Conservation (phyloP, 2,797 vertebrate genomes). For the Xyrichtys novacula region DNA sequence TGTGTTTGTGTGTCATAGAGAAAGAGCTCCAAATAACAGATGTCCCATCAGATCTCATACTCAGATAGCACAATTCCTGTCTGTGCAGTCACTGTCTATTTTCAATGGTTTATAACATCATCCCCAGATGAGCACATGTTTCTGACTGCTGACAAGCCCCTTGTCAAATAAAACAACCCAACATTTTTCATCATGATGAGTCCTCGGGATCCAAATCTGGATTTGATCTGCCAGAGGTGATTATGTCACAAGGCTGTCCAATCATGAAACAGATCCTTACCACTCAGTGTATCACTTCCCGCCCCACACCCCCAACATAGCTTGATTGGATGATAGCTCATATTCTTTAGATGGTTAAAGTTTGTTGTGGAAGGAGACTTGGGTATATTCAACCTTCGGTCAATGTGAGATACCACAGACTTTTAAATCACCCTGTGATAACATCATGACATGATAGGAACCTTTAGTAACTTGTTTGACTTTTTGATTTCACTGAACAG, state of each 20-base stretch:
- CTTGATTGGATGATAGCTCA: slow-evolving; percentile 54
- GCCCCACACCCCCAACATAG: slow-evolving; percentile 12
- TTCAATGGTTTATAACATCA: slow-evolving; percentile 45
- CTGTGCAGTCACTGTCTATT: slow-evolving; percentile 40
- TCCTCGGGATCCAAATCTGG: slow-evolving; percentile 57
- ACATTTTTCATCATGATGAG: slow-evolving; percentile 56
- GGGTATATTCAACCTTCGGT: slow-evolving; percentile 87
- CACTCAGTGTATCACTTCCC: slow-evolving; percentile 70
- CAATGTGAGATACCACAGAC: slow-evolving; percentile 84
- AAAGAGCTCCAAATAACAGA: slow-evolving; percentile 56
- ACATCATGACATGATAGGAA: slow-evolving; percentile 79
- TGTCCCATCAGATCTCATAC: slow-evolving; percentile 53
- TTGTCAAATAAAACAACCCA: slow-evolving; percentile 58
- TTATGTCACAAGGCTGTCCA: slow-evolving; percentile 59
- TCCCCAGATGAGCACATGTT: slow-evolving; percentile 49
- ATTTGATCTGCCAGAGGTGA: slow-evolving; percentile 53
- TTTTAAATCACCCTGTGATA: slow-evolving; percentile 81
- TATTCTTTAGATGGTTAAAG: slow-evolving; percentile 53
- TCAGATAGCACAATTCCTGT: slow-evolving; percentile 38
- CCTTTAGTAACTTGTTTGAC: slow-evolving; percentile 73
- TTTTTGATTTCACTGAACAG: slow-evolving; percentile 61
- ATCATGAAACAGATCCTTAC: slow-evolving; percentile 37
- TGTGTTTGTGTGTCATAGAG: slow-evolving; percentile 31
- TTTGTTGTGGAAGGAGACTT: slow-evolving; percentile 72
- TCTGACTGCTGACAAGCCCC: slow-evolving; percentile 57